phyloP scores from a whole-genome alignment of 2,113 vertebrate species.

The Mola mola region DNA sequence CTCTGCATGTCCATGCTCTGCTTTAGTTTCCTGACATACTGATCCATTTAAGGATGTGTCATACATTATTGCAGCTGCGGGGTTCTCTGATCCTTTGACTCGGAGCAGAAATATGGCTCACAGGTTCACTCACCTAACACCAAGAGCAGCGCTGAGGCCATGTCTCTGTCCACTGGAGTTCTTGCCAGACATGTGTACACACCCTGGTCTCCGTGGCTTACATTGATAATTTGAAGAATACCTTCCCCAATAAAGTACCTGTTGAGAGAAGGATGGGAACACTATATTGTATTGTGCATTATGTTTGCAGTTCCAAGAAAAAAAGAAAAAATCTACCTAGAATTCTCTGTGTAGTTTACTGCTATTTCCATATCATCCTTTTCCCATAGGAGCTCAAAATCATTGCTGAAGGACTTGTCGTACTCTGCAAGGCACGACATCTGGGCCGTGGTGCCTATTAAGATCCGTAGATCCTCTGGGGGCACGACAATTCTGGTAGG shows the following conservation, averaged over 20 bases:
- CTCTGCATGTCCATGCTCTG: conserved; percentile 18
- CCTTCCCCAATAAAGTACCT: conserved; percentile 85
- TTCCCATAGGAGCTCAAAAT: conserved; percentile 90
- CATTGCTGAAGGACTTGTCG: conserved; percentile 86
- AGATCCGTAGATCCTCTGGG: conserved; percentile 84
- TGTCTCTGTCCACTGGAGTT: conserved; percentile 83
- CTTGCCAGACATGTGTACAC: conserved; percentile 85
- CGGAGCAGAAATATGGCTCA: not conserved
- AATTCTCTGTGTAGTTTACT: conserved; percentile 82
- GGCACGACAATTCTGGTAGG: conserved; percentile 85
- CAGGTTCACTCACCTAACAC: conserved; percentile 87
- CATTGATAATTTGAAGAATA: conserved; percentile 86
- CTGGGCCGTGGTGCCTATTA: conserved; percentile 83
- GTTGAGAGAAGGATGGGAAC: conserved; percentile 21
- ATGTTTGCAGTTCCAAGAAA: not conserved
- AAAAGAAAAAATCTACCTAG: conserved; percentile 77
- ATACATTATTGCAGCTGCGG: conserved; percentile 7
- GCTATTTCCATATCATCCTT: conserved; percentile 84
- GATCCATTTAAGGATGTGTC: conserved; percentile 30
- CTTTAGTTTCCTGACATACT: conserved; percentile 39
- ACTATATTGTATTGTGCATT: conserved; percentile 38
- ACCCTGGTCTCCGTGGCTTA: conserved; percentile 87
- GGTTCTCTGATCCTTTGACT: conserved; percentile 21
- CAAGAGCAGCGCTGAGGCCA: conserved; percentile 77
- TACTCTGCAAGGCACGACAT: conserved; percentile 87